Conservation (phyloP, 2,113 vertebrate genomes). For the Coturnix japonica region DNA sequence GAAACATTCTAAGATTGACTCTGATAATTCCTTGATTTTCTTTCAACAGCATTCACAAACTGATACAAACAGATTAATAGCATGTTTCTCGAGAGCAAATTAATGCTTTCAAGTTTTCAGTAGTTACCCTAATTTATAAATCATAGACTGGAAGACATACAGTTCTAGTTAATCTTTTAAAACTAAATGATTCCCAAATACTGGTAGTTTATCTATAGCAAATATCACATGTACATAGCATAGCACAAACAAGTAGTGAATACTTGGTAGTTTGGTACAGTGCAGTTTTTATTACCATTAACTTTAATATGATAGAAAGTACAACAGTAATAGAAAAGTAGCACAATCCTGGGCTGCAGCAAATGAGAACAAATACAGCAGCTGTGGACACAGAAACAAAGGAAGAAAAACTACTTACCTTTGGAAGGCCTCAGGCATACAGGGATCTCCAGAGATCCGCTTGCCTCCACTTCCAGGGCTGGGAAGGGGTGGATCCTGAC, state of each 20-base stretch:
- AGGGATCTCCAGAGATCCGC: too few relatives aligned
- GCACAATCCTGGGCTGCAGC: too few relatives aligned
- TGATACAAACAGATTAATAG: neutral
- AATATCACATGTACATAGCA: neutral
- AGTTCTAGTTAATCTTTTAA: neutral
- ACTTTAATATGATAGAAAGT: neutral
- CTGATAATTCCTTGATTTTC: neutral
- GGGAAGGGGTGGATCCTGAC: too few relatives aligned
- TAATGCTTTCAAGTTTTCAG: neutral
- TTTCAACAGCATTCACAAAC: neutral
- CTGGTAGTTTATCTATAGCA: neutral
- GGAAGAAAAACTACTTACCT: too few relatives aligned
- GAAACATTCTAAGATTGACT: neutral
- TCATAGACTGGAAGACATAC: neutral
- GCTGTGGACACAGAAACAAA: too few relatives aligned
- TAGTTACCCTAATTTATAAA: neutral
- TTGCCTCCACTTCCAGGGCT: too few relatives aligned
- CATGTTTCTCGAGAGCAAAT: neutral
- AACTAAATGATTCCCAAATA: neutral
- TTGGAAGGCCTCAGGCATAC: too few relatives aligned
- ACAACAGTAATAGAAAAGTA: too few relatives aligned
- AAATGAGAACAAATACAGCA: too few relatives aligned
- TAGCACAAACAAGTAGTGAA: neutral
- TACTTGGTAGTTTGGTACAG: neutral
- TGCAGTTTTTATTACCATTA: neutral